phyloP scores from a whole-genome alignment of 37 sponge, comb jelly and placozoan species.

The Axinella damicornis region DNA sequence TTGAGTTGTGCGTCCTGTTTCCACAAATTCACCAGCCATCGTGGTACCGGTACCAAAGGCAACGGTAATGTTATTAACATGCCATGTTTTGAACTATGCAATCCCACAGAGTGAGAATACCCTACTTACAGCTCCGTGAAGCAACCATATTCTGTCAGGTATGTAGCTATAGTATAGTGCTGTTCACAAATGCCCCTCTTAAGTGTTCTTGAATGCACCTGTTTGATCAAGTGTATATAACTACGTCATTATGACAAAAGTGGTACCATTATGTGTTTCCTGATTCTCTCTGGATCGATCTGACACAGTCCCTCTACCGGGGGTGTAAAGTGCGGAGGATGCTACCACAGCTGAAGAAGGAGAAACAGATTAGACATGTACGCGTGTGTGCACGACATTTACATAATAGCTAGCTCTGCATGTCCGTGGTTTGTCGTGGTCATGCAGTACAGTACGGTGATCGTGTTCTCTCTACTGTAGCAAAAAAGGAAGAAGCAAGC shows the following conservation, averaged over 20 bases:
- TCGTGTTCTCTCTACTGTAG: constrained; percentile 16
- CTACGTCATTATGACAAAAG: not conserved
- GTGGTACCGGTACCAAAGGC: too few species aligned
- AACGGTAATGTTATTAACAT: too few species aligned
- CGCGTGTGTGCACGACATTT: not conserved
- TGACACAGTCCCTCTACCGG: constrained; percentile 63
- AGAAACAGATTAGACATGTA: constrained; percentile 74
- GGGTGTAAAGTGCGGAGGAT: constrained; percentile 41
- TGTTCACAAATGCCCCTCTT: too few species aligned
- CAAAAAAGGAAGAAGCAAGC: constrained; percentile 63
- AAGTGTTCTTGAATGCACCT: not conserved
- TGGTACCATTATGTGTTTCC: not conserved
- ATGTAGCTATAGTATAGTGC: too few species aligned
- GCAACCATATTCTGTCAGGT: constrained; percentile 61
- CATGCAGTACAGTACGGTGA: too few species aligned
- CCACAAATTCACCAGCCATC: too few species aligned
- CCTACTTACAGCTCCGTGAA: constrained; percentile 56
- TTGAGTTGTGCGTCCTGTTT: too few species aligned
- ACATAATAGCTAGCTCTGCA: not conserved
- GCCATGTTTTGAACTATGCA: too few species aligned
- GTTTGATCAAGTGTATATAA: not conserved
- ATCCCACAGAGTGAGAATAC: constrained; percentile 49
- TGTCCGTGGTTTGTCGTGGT: too few species aligned
- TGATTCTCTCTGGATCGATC: not conserved
- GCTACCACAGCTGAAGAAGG: constrained; percentile 62